phyloP scores from a whole-genome alignment of 2,888 invertebrate species.

The Aspidapion aeneum region DNA sequence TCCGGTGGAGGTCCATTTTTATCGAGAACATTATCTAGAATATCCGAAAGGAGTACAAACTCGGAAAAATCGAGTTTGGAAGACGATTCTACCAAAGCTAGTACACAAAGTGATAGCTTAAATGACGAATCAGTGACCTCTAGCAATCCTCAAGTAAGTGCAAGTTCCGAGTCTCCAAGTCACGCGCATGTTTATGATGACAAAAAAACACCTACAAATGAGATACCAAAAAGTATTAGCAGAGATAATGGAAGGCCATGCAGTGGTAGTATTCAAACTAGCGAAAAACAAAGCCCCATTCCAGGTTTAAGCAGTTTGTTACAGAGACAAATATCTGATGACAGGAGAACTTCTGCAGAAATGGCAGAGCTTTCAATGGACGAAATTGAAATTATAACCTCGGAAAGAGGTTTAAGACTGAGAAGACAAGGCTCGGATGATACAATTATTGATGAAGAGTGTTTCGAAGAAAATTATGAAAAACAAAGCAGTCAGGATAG shows the following conservation, averaged over 20 bases:
- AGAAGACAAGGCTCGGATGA: constrained; percentile 47
- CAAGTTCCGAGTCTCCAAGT: constrained; percentile 81
- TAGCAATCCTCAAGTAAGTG: constrained; percentile 80
- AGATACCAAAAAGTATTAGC: constrained; percentile 21
- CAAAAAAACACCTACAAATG: constrained; percentile 42
- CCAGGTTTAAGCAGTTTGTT: constrained; percentile 43
- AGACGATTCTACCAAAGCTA: constrained; percentile 83
- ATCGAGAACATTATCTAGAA: constrained; percentile 76
- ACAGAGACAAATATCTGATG: constrained; percentile 67
- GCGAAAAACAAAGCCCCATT: constrained; percentile 33
- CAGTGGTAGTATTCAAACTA: constrained; percentile 27
- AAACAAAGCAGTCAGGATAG: constrained; percentile 64
- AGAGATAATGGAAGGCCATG: constrained; percentile 31
- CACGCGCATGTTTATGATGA: constrained; percentile 60
- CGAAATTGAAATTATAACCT: constrained; percentile 48
- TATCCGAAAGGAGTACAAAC: constrained; percentile 84
- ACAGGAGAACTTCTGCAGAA: constrained; percentile 78
- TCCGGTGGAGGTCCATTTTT: constrained; percentile 59
- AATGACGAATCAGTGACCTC: constrained; percentile 82
- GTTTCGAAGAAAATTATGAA: constrained; percentile 38
- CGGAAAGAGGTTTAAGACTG: constrained; percentile 45
- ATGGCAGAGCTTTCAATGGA: constrained; percentile 83
- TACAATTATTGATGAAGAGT: constrained; percentile 49
- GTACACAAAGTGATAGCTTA: constrained; percentile 78
- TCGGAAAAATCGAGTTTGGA: constrained; percentile 85